Conservation (phyloP, 2,113 vertebrate species). For the Nesoenas mayeri region DNA sequence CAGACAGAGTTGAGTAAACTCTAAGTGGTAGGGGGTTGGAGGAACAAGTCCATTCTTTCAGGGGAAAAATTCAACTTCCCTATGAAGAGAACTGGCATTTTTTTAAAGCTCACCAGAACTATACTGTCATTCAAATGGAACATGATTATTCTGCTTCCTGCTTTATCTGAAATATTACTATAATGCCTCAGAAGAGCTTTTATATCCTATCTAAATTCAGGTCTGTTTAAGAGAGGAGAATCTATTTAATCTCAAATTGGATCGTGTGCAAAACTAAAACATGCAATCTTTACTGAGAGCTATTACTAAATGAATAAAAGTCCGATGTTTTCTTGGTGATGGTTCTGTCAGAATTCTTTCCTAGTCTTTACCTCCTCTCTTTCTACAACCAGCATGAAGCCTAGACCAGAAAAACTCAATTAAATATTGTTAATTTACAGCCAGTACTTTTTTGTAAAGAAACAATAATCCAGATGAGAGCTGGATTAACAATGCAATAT, state of each 20-base stretch:
- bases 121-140: slow-evolving; percentile 14
- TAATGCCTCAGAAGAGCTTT: slow-evolving; percentile 15
- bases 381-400: background rate
- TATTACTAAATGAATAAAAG: slow-evolving; percentile 23
- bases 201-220: slow-evolving; percentile 45
- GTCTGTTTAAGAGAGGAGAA: slow-evolving; percentile 34
- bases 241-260: slow-evolving; percentile 53
- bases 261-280: slow-evolving; percentile 51
- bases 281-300: slow-evolving; percentile 36
- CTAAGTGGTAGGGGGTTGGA: background rate
- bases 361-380: background rate
- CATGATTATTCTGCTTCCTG: background rate
- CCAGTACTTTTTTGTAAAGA: background rate
- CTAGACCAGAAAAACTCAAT: background rate
- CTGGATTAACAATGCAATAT: slow-evolving; percentile 3
- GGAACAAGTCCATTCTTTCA: background rate
- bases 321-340: slow-evolving; percentile 46
- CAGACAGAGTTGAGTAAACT: background rate
- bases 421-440: slow-evolving; percentile 13
- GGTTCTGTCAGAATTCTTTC: slow-evolving; percentile 3
- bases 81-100: background rate
- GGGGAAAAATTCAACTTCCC: background rate
- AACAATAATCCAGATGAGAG: slow-evolving; percentile 24
- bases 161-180: slow-evolving; percentile 32
- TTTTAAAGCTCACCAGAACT: background rate